Conservation (phyloP, 2,888 invertebrate genomes). For the Drosophila atripex region DNA sequence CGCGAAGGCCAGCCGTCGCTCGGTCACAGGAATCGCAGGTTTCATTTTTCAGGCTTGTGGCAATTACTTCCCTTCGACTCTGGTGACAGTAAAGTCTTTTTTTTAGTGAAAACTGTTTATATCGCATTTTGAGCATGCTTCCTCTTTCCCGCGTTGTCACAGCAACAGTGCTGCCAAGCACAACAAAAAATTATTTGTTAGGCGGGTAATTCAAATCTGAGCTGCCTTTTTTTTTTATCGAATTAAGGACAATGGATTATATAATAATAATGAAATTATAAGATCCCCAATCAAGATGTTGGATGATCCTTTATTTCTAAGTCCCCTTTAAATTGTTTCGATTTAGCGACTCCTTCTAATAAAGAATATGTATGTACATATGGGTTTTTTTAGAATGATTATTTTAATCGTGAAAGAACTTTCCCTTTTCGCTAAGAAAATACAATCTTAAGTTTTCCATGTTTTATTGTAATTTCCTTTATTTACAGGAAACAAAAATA, state of each 20-base stretch:
- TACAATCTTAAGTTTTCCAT: constrained; percentile 15
- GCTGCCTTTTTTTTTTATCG: background rate
- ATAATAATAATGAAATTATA: too few relatives aligned
- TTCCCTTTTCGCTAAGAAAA: background rate
- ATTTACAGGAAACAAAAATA: constrained; percentile 78
- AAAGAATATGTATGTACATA: too few relatives aligned
- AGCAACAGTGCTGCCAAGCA: constrained; percentile 43
- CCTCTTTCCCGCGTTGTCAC: constrained; percentile 61
- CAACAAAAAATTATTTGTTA: background rate
- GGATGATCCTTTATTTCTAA: too few relatives aligned
- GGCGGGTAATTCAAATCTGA: constrained; percentile 5
- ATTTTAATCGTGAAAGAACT: too few relatives aligned
- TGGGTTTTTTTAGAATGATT: too few relatives aligned
- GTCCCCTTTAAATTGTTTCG: too few relatives aligned
- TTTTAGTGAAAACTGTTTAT: constrained; percentile 31
- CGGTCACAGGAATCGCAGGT: constrained; percentile 15
- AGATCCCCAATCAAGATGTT: too few relatives aligned
- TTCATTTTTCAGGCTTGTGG: constrained; percentile 9
- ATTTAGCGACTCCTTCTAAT: too few relatives aligned
- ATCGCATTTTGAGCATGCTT: constrained; percentile 50
- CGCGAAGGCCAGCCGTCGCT: constrained; percentile 85
- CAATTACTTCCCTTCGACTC: constrained; percentile 43
- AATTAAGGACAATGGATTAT: too few relatives aligned
- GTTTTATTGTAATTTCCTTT: constrained; percentile 77
- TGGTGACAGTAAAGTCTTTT: constrained; percentile 16